Percentiles rank a stretch among this genome's conserved stretches.
These are phyloP conservation scores for Athripsodes cinereus DNA, from an alignment of 2,888 invertebrate genomes.

Conservation along the genomic window DNA sequence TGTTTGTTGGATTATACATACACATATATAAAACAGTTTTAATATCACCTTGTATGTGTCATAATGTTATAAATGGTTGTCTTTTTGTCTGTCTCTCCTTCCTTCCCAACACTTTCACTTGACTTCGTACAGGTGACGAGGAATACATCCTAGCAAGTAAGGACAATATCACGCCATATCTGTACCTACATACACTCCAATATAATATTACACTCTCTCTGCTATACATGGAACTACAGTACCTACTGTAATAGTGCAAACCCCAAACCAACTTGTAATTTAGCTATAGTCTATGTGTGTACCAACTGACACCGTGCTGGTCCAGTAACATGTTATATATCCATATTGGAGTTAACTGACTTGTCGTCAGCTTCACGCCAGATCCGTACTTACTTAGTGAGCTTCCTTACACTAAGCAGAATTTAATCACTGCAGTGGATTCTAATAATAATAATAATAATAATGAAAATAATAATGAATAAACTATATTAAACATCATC, in stretches of 20 bases:
- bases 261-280: no score
- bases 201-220: constrained; percentile 24
- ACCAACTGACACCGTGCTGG: not conserved
- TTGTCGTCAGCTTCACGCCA: no score
- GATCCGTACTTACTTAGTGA: no score
- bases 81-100: constrained; percentile 30
- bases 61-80: constrained; percentile 25
- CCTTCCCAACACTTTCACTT: constrained; percentile 27
- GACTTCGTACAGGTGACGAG: constrained; percentile 46
- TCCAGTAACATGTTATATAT: not conserved
- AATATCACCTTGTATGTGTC: constrained; percentile 16
- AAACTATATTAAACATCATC: no score
- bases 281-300: not conserved
- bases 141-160: constrained; percentile 59
- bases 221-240: not conserved
- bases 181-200: constrained; percentile 15
- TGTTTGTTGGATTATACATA: no score
- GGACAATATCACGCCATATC: constrained; percentile 35
- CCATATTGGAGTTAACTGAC: no score
- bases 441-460: no score
- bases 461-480: no score
- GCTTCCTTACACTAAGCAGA: no score
- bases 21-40: not conserved
- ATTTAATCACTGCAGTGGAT: no score
- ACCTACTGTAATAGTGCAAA: no score